Conservation (phyloP, 2,797 vertebrate genomes). For the Atherinosoma microstoma region DNA sequence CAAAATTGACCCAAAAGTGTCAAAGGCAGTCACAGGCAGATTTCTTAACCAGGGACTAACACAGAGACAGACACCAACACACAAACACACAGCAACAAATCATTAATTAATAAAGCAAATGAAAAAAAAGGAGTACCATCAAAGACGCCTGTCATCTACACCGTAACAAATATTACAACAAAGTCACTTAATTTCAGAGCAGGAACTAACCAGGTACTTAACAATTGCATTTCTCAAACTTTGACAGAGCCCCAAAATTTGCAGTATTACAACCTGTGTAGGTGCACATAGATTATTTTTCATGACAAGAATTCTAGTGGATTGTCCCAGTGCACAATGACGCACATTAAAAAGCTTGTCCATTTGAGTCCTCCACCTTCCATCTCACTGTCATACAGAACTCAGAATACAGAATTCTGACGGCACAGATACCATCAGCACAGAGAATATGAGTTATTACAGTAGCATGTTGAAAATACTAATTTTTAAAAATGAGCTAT, state of each 20-base stretch:
- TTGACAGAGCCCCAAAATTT: constrained; percentile 30
- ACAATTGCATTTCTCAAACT: constrained; percentile 40
- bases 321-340: constrained; percentile 50
- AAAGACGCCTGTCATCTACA: constrained; percentile 38
- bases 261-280: constrained; percentile 24
- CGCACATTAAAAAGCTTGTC: constrained; percentile 26
- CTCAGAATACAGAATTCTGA: too few relatives aligned
- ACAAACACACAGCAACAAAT: constrained; percentile 32
- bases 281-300: constrained; percentile 17
- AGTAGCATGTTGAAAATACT: constrained; percentile 40
- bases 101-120: constrained; percentile 53
- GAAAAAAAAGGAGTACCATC: constrained; percentile 32
- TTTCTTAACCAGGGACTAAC: constrained; percentile 56
- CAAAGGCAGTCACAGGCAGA: constrained; percentile 76
- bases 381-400: constrained; percentile 33
- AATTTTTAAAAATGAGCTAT: constrained; percentile 35
- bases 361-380: constrained; percentile 14
- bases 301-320: constrained; percentile 33
- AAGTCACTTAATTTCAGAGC: constrained; percentile 29
- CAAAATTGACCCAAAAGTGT: constrained; percentile 57
- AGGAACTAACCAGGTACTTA: constrained; percentile 21
- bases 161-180: constrained; percentile 32
- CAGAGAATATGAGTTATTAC: constrained; percentile 40
- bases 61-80: constrained; percentile 35
- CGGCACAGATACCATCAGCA: constrained; percentile 38